Evolutionary conservation across 2,797 vertebrate genomes (phyloP), one percentile per base, ranked within the genome.

Genomic region (Lithobates sylvaticus): DNA sequence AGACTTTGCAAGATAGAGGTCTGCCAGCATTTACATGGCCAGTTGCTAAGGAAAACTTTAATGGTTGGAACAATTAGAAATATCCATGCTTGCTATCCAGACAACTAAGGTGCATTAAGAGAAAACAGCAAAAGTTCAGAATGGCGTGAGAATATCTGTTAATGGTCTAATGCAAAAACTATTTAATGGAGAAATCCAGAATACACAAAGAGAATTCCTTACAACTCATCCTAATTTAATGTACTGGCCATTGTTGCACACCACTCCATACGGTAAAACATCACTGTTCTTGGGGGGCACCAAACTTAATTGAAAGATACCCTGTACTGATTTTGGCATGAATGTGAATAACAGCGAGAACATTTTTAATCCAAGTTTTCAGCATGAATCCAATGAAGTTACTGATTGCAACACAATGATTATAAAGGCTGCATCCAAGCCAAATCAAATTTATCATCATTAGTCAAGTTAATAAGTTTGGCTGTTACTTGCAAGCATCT

Each of bases 391-490:
- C 65, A 69, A 54, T 70, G 58, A 73, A 36, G 21, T 64, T 61
- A 13, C 79, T 81, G 79, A 65, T 72, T 73, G 54, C 80, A 74
- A 73, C 32, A 44, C 72, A 54, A 27, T n/a, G 47, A 78, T 77
- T 61, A 72, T 39, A 84, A 84, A 78, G 67, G 32, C 47, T 58
- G 67, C 29, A 32, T 8, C 29, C 54, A 44, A 39, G 65, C 78
- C 78, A 86, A n/a, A 54, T 68, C 69, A 76, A 73, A 86, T 86
- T 81, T 58, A 76, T 86, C 84, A 86, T 86, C 76, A 81, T 81
- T 47, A 67, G 84, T 76, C 34, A 76, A 81, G 84, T 86, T 86
- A 86, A 86, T 86, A 74, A 76, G 71, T 73, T 85, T 64, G 77
- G 76, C 77, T 70, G 39, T 75, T 47, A 21, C 50, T 80, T 76